phyloP scores from a whole-genome alignment of 2,888 invertebrate genomes.

The Podabrus alpinus region DNA sequence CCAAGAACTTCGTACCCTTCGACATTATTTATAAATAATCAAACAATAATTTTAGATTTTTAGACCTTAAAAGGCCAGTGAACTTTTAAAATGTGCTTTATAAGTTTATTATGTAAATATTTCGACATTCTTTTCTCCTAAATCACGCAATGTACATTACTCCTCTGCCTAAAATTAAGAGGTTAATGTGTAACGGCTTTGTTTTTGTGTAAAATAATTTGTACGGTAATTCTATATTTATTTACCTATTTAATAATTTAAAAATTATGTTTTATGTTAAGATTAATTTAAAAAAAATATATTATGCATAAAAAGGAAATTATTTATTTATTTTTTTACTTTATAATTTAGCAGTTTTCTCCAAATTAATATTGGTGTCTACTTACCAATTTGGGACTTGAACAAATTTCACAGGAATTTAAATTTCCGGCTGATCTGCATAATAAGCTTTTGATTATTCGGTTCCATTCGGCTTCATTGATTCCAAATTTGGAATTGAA shows the following conservation, averaged over 20 bases:
- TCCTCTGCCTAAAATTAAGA: not conserved
- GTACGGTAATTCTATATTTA: not conserved
- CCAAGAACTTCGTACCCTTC: conserved; percentile 71
- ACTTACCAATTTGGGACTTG: too few relatives aligned
- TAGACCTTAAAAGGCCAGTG: conserved; percentile 38
- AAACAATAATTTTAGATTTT: conserved; percentile 19
- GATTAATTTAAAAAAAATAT: not conserved
- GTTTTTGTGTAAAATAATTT: conserved; percentile 2
- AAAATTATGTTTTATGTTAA: not conserved
- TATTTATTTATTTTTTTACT: not conserved
- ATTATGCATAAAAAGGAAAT: not conserved
- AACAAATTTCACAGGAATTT: too few relatives aligned
- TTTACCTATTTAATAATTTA: not conserved
- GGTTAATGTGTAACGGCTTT: not conserved
- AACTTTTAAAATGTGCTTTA: conserved; percentile 20
- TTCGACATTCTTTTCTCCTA: conserved; percentile 1
- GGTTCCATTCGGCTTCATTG: too few relatives aligned
- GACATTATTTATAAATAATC: conserved; percentile 42
- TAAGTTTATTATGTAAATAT: conserved; percentile 15
- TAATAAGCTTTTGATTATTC: too few relatives aligned
- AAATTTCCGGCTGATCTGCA: too few relatives aligned
- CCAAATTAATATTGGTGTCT: too few relatives aligned
- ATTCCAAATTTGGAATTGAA: too few relatives aligned
- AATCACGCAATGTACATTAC: conserved; percentile 1
- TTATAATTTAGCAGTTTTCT: too few relatives aligned